Evolutionary conservation across 2,888 invertebrate genomes (phyloP).

Genomic region (Julus scandinavius): DNA sequence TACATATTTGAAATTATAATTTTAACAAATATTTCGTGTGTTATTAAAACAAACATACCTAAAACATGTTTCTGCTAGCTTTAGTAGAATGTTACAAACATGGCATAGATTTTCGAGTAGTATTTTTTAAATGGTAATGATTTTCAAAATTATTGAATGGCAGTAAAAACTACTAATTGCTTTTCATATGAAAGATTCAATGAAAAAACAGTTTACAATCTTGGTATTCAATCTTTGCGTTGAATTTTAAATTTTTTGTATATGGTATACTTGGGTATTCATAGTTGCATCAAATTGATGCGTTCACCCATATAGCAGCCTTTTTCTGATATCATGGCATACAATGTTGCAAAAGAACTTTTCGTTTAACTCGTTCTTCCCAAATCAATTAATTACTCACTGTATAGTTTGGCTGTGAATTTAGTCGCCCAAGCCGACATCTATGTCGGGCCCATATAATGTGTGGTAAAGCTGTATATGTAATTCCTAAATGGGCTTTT

Average conservation of each 20-base stretch:
- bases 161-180: no score
- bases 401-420: background rate
- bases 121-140: no score
- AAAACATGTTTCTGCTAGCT: no score
- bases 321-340: background rate
- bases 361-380: background rate
- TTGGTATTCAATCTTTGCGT: background rate
- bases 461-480: background rate
- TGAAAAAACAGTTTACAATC: no score
- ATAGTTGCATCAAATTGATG: background rate
- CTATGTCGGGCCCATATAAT: background rate
- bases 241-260: background rate
- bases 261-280: background rate
- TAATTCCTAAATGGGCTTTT: background rate
- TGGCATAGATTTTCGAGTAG: no score
- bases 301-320: no score
- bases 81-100: no score
- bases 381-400: conserved; percentile 19
- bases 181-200: no score
- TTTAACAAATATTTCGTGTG: no score
- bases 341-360: background rate
- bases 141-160: no score
- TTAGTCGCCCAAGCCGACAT: background rate
- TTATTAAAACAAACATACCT: no score
- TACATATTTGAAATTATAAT: no score